A percentile compares a stretch with the other conserved stretches of the same genome.
Conservation (phyloP, 2,113 vertebrate species). For the Sylvilagus bachmani region DNA sequence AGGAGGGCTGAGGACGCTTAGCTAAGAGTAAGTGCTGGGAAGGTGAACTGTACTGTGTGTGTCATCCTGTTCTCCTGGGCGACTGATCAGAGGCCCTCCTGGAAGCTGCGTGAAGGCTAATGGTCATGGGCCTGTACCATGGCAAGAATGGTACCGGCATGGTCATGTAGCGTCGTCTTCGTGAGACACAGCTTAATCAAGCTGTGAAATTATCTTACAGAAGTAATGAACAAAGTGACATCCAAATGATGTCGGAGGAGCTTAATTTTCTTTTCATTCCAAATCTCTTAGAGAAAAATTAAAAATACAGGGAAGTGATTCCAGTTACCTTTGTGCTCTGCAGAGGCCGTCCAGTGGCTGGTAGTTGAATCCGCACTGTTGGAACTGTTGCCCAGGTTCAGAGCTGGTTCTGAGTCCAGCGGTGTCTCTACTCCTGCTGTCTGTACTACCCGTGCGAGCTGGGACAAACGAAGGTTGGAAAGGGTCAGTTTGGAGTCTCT, state of each 20-base stretch:
- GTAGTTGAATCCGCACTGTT: fast-evolving
- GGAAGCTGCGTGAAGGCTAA: not conserved
- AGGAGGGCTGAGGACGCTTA: not conserved
- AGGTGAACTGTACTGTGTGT: not conserved
- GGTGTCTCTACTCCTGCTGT: not conserved
- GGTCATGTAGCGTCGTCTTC: not conserved
- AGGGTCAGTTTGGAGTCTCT: not conserved
- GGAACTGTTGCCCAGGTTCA: not conserved
- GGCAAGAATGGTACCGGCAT: not conserved
- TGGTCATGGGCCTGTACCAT: not conserved
- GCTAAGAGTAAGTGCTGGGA: not conserved
- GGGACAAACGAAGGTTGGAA: not conserved
- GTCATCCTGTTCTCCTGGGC: not conserved
- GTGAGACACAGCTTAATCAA: not conserved
- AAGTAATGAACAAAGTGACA: not conserved
- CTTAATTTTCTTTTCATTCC: constrained; percentile 13
- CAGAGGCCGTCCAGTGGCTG: not conserved
- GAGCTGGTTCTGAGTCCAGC: not conserved
- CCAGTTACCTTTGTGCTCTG: not conserved
- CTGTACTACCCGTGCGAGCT: not conserved
- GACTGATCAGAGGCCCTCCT: not conserved
- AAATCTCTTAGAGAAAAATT: constrained; percentile 6
- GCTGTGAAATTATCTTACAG: not conserved
- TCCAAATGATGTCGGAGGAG: not conserved
- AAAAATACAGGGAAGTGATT: not conserved